Conservation (phyloP, 2,888 invertebrate genomes). For the Coleophora flavipennella region DNA sequence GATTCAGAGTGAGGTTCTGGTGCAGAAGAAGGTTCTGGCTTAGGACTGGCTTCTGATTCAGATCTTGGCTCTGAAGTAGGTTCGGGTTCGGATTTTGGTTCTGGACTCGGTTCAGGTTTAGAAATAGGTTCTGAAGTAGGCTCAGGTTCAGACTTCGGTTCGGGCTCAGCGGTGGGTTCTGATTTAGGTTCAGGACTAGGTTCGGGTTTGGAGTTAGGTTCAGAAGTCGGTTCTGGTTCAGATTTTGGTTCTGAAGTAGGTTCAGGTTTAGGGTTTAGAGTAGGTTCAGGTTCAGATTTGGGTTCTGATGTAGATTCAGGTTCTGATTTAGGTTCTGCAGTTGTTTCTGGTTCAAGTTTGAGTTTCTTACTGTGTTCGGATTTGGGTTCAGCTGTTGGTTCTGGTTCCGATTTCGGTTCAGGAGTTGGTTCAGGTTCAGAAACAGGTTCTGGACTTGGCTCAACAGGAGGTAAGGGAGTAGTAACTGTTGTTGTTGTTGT, state of each 20-base stretch:
- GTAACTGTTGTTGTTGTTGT: conserved; percentile 28
- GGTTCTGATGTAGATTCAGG: conserved; percentile 50
- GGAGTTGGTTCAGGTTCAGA: conserved; percentile 34
- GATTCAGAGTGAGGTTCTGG: conserved; percentile 39
- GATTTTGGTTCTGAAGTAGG: conserved; percentile 52
- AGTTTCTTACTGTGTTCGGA: conserved; percentile 28
- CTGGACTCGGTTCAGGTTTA: conserved; percentile 35
- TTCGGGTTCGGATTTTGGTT: conserved; percentile 33
- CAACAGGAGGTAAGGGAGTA: conserved; percentile 30
- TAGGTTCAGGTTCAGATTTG: conserved; percentile 55
- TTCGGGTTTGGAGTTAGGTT: conserved; percentile 42
- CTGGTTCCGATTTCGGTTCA: conserved; percentile 46
- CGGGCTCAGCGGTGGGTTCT: too few species aligned
- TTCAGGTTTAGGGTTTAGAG: conserved; percentile 48
- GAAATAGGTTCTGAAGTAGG: conserved; percentile 42
- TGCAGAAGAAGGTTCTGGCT: conserved; percentile 42
- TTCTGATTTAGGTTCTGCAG: conserved; percentile 39
- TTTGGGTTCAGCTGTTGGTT: conserved; percentile 44
- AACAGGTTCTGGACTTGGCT: conserved; percentile 43
- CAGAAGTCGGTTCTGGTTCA: conserved; percentile 44
- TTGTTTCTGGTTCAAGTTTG: conserved; percentile 44
- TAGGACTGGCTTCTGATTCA: conserved; percentile 44
- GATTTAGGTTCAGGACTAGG: conserved; percentile 41
- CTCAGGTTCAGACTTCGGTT: conserved; percentile 52
- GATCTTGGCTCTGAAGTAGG: conserved; percentile 28